phyloP scores from a whole-genome alignment of 2,113 vertebrate species.

The Clarias macrocephalus region DNA sequence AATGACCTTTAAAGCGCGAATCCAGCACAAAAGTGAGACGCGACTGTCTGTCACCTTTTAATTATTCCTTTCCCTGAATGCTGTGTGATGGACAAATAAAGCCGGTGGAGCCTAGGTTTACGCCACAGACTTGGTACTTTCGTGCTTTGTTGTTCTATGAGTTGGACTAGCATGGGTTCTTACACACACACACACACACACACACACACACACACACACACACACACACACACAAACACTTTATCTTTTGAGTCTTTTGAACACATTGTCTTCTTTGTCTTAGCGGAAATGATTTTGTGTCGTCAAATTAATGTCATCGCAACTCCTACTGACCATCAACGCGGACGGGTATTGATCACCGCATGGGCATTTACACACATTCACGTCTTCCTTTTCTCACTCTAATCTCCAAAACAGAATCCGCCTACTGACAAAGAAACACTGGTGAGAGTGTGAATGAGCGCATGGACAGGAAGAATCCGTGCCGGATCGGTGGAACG shows the following conservation, averaged over 20 bases:
- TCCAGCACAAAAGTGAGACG: neutral
- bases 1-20: neutral
- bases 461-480: neutral
- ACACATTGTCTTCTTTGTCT: too few species aligned
- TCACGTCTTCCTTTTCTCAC: constrained; percentile 4
- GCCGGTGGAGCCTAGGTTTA: neutral
- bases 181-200: neutral
- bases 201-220: neutral
- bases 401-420: constrained; percentile 38
- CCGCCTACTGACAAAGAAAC: constrained; percentile 35
- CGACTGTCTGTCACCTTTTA: neutral
- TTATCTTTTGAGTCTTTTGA: too few species aligned
- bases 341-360: neutral
- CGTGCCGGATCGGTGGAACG: constrained; percentile 25
- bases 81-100: constrained; percentile 13
- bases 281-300: neutral
- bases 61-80: neutral
- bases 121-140: neutral
- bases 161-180: neutral
- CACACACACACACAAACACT: neutral
- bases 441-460: constrained; percentile 34
- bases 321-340: constrained; percentile 20
- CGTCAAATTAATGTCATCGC: neutral
- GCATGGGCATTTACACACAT: neutral
- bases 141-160: neutral